phyloP scores from a whole-genome alignment of 2,113 vertebrate species.

The Suricata suricatta region DNA sequence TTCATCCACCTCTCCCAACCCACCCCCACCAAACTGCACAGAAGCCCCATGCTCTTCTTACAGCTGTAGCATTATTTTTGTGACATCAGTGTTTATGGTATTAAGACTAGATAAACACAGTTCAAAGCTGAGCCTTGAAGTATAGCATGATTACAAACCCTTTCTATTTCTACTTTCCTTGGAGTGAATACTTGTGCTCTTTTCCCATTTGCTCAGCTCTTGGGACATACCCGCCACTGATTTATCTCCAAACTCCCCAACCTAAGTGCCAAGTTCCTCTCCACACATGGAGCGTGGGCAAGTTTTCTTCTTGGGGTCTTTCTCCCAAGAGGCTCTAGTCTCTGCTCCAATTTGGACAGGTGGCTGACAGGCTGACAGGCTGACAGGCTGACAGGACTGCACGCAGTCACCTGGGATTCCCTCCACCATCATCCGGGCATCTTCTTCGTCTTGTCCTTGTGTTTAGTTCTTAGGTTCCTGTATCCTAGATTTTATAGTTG shows the following conservation, averaged over 20 bases:
- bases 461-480: not conserved
- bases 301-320: not conserved
- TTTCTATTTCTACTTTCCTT: not conserved
- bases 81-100: not conserved
- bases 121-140: not conserved
- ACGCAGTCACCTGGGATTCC: not conserved
- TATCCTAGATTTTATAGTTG: not conserved
- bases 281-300: not conserved
- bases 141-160: not conserved
- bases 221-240: not conserved
- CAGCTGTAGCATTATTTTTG: not conserved
- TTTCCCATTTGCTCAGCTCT: not conserved
- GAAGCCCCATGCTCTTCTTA: not conserved
- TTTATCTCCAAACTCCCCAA: not conserved
- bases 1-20: not conserved
- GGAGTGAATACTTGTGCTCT: not conserved
- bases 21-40: not conserved
- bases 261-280: not conserved
- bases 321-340: not conserved
- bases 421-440: too few relatives aligned
- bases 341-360: not conserved
- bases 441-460: not conserved
- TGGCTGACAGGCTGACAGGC: not conserved
- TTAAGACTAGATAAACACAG: not conserved
- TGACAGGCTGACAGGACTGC: not conserved